A percentile compares a stretch with the other conserved stretches of the same genome.
phyloP scores from a whole-genome alignment of 2,888 invertebrate species.

The Lithosia quadra region DNA sequence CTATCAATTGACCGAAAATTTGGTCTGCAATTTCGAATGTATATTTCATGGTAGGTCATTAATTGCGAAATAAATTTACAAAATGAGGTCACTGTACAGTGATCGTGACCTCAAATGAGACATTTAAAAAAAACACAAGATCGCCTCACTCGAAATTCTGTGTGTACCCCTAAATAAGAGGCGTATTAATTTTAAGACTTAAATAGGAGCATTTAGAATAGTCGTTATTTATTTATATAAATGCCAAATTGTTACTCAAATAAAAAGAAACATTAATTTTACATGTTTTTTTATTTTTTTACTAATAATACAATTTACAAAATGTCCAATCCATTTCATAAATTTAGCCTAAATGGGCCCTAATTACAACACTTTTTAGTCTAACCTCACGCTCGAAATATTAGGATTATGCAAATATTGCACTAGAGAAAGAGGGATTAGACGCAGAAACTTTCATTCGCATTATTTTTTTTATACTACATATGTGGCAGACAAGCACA shows the following conservation, averaged over 20 bases:
- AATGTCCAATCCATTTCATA: slow-evolving; percentile 29
- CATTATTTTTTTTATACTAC: no score
- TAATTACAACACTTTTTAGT: slow-evolving; percentile 19
- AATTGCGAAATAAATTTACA: not conserved
- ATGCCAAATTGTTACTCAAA: slow-evolving; percentile 58
- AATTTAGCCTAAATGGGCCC: slow-evolving; percentile 28
- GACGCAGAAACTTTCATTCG: no score
- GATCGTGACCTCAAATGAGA: no score
- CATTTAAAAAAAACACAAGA: not conserved
- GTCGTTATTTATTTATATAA: slow-evolving; percentile 54
- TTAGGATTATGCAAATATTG: slow-evolving; percentile 26
- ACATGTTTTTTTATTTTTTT: slow-evolving; percentile 46
- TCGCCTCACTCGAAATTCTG: not conserved
- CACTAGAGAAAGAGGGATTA: slow-evolving; percentile 1
- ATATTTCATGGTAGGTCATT: not conserved
- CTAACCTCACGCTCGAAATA: slow-evolving; percentile 14
- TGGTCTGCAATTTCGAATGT: not conserved
- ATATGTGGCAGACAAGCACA: no score
- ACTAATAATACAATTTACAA: slow-evolving; percentile 49
- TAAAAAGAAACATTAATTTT: slow-evolving; percentile 49
- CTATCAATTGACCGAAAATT: no score
- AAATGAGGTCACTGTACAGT: no score
- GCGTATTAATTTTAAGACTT: slow-evolving; percentile 24
- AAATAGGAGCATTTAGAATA: slow-evolving; percentile 50
- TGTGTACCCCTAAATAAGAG: not conserved